A percentile compares a stretch with the other conserved stretches of the same genome.
Conservation (phyloP, 2,888 invertebrate genomes). For the Schrankia costaestrigalis region DNA sequence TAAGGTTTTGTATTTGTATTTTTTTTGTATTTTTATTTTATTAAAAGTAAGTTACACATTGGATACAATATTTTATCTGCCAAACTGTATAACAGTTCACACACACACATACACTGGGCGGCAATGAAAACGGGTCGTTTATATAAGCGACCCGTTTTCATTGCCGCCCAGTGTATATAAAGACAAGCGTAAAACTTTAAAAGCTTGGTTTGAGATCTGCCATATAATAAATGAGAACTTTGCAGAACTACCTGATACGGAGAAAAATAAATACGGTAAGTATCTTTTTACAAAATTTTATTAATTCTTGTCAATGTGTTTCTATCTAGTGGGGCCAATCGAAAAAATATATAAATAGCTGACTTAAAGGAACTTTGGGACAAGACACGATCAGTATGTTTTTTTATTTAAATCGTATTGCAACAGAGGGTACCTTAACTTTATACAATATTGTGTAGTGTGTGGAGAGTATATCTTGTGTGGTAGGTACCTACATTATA, state of each 20-base stretch:
- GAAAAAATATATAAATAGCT: constrained; percentile 9
- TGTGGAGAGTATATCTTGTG: constrained; percentile 7
- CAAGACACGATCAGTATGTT: constrained; percentile 11
- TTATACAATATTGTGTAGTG: constrained; percentile 7
- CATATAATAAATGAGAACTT: constrained; percentile 2
- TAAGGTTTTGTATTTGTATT: no score
- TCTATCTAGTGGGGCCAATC: constrained; percentile 9
- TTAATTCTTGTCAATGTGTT: constrained; percentile 10
- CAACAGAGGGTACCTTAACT: constrained; percentile 7
- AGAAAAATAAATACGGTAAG: constrained; percentile 10
- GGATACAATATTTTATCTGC: no score
- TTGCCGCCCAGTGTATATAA: no score
- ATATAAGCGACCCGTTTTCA: no score
- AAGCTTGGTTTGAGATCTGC: constrained; percentile 9
- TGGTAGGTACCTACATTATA: constrained; percentile 8
- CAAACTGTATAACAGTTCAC: no score
- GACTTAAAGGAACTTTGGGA: constrained; percentile 10
- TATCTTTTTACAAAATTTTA: constrained; percentile 8
- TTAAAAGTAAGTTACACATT: no score
- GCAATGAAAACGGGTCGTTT: no score
- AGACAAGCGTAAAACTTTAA: constrained; percentile 4
- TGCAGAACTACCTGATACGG: constrained; percentile 5
- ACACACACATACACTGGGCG: no score
- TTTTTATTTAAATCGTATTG: constrained; percentile 10
- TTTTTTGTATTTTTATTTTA: no score